phyloP scores from a whole-genome alignment of 2,797 vertebrate species.

The Loriculus beryllinus region DNA sequence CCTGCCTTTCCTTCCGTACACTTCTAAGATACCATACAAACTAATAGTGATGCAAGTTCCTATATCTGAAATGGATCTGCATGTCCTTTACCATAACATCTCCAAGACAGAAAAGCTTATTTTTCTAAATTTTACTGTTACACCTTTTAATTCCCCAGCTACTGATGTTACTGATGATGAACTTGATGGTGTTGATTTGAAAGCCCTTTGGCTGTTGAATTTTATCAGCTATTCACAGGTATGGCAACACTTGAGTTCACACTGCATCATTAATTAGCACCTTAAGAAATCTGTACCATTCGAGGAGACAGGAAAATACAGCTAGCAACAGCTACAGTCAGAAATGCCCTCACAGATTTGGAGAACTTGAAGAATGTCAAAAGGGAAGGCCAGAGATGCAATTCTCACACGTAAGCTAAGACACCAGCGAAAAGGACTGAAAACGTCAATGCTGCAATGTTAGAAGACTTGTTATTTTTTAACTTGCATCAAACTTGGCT shows the following conservation, averaged over 20 bases:
- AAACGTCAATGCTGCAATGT: not conserved
- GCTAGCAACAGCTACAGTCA: not conserved
- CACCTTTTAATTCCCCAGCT: not conserved
- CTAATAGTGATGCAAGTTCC: not conserved
- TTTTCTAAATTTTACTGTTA: not conserved
- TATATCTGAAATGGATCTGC: not conserved
- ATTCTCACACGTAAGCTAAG: not conserved
- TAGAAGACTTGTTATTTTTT: not conserved
- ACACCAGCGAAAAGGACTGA: not conserved
- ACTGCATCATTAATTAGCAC: not conserved
- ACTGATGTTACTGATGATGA: not conserved
- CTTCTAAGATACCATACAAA: not conserved
- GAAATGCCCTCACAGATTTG: not conserved
- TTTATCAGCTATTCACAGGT: slow-evolving; percentile 20
- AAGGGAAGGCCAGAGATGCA: not conserved
- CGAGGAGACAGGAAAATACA: not conserved
- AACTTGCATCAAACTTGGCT: not conserved
- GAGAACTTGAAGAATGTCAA: not conserved
- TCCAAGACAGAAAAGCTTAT: not conserved
- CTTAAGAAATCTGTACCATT: not conserved
- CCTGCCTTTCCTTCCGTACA: not conserved
- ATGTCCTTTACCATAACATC: not conserved
- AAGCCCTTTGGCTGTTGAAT: slow-evolving; percentile 39
- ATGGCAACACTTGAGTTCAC: not conserved
- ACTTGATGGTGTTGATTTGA: not conserved